phyloP scores from a whole-genome alignment of 2,888 invertebrate genomes.

The Nasonovia ribisnigri region DNA sequence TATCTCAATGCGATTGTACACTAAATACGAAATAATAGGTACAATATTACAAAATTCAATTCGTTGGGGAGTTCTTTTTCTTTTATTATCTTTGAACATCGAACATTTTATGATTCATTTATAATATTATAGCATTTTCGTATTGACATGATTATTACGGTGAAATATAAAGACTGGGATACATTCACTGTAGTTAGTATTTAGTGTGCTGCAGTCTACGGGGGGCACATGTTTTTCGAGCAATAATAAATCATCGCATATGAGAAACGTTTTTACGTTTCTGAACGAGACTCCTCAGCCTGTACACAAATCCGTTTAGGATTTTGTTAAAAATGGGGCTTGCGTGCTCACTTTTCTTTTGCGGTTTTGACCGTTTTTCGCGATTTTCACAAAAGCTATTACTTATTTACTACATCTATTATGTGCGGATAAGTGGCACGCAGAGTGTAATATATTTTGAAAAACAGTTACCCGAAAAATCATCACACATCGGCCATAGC shows the following conservation, averaged over 20 bases:
- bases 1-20: too few relatives aligned
- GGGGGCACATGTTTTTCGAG: not conserved
- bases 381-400: not conserved
- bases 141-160: not conserved
- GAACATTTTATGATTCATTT: not conserved
- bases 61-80: not conserved
- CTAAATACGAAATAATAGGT: not conserved
- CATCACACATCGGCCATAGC: not conserved
- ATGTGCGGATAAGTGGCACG: not conserved
- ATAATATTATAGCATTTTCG: not conserved
- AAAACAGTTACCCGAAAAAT: not conserved
- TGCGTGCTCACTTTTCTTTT: not conserved
- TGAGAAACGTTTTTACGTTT: not conserved
- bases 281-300: not conserved
- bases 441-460: not conserved
- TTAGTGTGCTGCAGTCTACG: not conserved
- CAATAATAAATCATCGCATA: not conserved
- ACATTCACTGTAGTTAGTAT: not conserved
- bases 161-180: not conserved
- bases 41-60: not conserved
- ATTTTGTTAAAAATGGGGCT: not conserved
- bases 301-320: not conserved
- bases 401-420: not conserved
- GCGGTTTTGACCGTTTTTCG: not conserved
- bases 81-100: not conserved